phyloP scores from a whole-genome alignment of 2,797 vertebrate species.

The Babyrousa celebensis region DNA sequence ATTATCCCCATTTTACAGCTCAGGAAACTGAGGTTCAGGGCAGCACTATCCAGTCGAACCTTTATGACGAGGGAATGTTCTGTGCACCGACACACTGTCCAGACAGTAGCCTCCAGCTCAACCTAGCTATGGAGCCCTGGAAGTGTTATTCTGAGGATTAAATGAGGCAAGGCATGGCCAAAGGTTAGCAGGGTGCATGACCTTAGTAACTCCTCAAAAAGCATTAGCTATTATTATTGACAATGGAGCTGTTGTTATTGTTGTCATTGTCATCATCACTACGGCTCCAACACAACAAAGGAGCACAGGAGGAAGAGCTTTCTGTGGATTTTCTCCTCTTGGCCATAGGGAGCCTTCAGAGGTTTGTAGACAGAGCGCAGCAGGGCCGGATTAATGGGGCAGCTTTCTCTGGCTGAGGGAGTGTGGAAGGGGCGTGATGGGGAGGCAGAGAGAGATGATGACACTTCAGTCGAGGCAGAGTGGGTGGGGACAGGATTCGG shows the following conservation, averaged over 20 bases:
- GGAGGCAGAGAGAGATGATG: background rate
- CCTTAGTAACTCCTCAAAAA: background rate
- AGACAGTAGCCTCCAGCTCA: background rate
- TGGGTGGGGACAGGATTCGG: background rate
- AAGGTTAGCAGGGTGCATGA: background rate
- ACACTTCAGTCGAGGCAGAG: background rate
- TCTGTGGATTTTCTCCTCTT: background rate
- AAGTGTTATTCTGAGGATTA: background rate
- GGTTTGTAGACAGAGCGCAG: background rate
- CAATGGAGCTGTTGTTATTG: background rate
- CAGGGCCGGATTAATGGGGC: background rate
- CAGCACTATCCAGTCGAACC: background rate
- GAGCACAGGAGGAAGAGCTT: background rate
- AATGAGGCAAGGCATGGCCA: background rate
- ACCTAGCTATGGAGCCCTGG: rapidly evolving
- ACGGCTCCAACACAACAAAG: background rate
- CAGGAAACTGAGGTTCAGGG: constrained; percentile 19
- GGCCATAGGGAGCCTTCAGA: constrained; percentile 16
- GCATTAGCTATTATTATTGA: rapidly evolving
- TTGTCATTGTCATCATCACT: background rate
- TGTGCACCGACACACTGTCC: too few species aligned
- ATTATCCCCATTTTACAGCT: background rate
- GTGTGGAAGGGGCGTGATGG: background rate
- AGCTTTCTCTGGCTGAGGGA: background rate
- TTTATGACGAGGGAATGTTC: background rate